These are phyloP conservation scores for Syrmaticus mikado DNA, from an alignment of 2,113 vertebrate genomes.

Conservation along the genomic window DNA sequence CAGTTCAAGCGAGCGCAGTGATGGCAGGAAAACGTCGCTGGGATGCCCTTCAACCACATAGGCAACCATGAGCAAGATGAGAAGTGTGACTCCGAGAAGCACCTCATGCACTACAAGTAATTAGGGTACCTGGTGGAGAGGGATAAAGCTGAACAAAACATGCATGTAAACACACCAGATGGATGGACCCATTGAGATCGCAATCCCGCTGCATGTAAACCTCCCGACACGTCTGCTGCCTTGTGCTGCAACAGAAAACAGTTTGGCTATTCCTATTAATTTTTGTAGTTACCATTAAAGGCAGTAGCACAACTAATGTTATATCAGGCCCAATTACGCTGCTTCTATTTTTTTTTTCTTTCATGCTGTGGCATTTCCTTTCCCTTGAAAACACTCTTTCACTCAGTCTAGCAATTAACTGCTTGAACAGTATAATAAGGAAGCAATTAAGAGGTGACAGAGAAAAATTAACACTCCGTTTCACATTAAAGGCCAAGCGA, in stretches of 20 bases:
- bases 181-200: neutral
- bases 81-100: neutral
- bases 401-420: conserved; percentile 88
- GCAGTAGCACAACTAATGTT: conserved; percentile 73
- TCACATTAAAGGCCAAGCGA: conserved; percentile 89
- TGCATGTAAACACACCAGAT: neutral
- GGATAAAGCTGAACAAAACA: neutral
- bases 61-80: rapidly evolving
- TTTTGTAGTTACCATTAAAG: conserved; percentile 78
- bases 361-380: conserved; percentile 87
- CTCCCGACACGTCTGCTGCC: conserved; percentile 1
- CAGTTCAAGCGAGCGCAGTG: neutral
- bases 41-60: neutral
- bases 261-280: conserved; percentile 75
- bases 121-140: neutral
- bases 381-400: conserved; percentile 86
- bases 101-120: neutral
- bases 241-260: conserved; percentile 64
- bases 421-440: conserved; percentile 89
- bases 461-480: conserved; percentile 89
- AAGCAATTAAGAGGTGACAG: conserved; percentile 90
- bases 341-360: conserved; percentile 77
- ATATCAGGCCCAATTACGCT: conserved; percentile 78
- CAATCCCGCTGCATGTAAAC: neutral
- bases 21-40: neutral